Evolutionary conservation across 2,888 invertebrate species (phyloP), one percentile per base, ranked within the genome.

Genomic region (Eupithecia pulchellata): DNA sequence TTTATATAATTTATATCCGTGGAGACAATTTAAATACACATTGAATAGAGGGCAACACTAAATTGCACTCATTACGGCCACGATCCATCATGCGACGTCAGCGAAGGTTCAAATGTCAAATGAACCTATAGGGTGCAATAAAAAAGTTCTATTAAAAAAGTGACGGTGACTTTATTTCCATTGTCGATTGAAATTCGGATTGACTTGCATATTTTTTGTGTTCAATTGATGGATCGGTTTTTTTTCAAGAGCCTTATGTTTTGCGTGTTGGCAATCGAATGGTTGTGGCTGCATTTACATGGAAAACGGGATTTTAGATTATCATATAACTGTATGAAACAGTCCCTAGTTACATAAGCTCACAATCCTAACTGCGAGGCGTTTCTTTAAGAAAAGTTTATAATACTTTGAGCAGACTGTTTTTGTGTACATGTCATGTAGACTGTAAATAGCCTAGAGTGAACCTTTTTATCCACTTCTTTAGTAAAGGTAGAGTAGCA

Each of bases 141-240:
- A 93, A 93, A 93, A 92, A 86, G 89, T 91, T 92, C 93, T 87
- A 92, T 94, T 94, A 94, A 94, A 94, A 94, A 94, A 94, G 91
- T 93, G 93, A 94, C 94, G 92, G 91, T 91, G 90, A 93, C 93
- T 93, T 92, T 94, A 94, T 94, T 94, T 92, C 93, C 86, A 94
- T 94, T 94, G 94, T 94, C 87, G 91, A 93, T 89, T 93, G 92
- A 90, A 91, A 93, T 93, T 93, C 91, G 87, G 93, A 92, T 91
- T 94, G 94, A 94, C 94, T 94, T 94, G 94, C 94, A 93, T 92
- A 90, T 92, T 93, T 94, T 94, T 94, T 94, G 92, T 94, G 89
- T 92, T 91, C 93, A 94, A 93, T 94, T 94, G 94, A 94, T 94
- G 93, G 94, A 94, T 94, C 87, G 90, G 88, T 90, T 92, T 91